These are phyloP conservation scores for Xanthia togata DNA, from an alignment of 2,888 invertebrate species.

Conservation along the genomic window DNA sequence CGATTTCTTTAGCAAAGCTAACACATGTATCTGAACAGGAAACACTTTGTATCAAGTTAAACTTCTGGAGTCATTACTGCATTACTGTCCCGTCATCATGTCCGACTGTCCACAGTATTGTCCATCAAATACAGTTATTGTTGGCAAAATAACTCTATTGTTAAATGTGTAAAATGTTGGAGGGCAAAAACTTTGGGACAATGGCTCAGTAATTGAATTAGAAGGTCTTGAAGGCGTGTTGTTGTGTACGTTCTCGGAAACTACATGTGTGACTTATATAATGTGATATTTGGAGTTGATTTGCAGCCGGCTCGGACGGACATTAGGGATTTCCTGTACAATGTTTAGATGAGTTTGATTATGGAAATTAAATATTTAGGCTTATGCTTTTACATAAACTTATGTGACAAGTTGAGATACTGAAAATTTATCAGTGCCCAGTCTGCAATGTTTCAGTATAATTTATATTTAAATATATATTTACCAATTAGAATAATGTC, in stretches of 20 bases:
- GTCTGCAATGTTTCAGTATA: neutral
- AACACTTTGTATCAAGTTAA: conserved; percentile 22
- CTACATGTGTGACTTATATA: conserved; percentile 53
- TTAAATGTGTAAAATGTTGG: conserved; percentile 76
- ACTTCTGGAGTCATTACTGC: conserved; percentile 40
- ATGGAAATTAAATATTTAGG: neutral
- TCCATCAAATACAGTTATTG: conserved; percentile 85
- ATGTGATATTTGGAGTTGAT: conserved; percentile 42
- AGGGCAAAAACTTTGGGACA: conserved; percentile 83
- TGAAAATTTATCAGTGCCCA: neutral
- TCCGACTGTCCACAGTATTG: conserved; percentile 69
- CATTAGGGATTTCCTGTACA: conserved; percentile 13
- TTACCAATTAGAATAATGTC: neutral
- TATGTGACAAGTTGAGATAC: neutral
- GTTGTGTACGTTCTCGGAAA: conserved; percentile 74
- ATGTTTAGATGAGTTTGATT: neutral
- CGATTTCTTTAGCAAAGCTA: neutral
- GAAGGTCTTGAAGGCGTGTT: conserved; percentile 71
- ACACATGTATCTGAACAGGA: no score
- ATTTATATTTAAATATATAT: neutral
- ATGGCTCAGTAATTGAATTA: conserved; percentile 87
- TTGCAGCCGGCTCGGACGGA: conserved; percentile 34
- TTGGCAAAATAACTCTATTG: conserved; percentile 88
- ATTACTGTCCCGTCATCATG: conserved; percentile 64
- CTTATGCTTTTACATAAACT: neutral